A percentile compares a stretch with the other conserved stretches of the same genome.
Evolutionary conservation across 2,113 vertebrate genomes (phyloP).

Genomic region (Ranitomeya variabilis): DNA sequence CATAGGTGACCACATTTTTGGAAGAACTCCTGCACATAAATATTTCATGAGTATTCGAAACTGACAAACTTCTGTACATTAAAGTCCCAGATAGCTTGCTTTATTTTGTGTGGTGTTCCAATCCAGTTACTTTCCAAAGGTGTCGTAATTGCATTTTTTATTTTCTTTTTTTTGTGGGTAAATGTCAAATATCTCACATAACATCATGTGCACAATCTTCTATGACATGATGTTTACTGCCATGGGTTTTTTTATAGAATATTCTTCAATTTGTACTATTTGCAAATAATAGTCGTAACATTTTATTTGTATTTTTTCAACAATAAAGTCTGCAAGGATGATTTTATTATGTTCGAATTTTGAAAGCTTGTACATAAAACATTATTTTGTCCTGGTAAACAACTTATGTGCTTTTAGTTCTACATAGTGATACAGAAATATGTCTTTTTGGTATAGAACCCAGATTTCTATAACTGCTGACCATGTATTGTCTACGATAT

Average conservation of each 20-base stretch:
- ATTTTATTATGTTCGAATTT: not conserved
- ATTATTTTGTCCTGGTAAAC: not conserved
- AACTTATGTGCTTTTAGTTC: not conserved
- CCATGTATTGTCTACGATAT: too few species aligned
- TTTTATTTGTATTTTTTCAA: not conserved
- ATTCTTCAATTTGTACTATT: not conserved
- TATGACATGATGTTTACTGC: not conserved
- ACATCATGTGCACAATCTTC: too few species aligned
- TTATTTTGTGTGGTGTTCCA: not conserved
- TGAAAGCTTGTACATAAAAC: not conserved
- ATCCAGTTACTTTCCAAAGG: not conserved
- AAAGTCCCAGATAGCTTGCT: not conserved
- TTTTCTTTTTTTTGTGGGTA: not conserved
- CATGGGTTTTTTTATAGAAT: not conserved
- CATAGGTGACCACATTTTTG: slow-evolving; percentile 50
- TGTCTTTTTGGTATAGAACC: not conserved
- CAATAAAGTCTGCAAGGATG: not conserved
- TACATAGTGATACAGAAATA: not conserved
- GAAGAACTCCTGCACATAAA: slow-evolving; percentile 32
- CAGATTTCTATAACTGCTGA: too few species aligned
- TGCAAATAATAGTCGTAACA: not conserved
- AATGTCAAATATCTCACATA: not conserved
- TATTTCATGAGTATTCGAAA: slow-evolving; percentile 23
- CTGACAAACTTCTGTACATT: slow-evolving; percentile 17
- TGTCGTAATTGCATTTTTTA: not conserved